Base-by-base conservation (phyloP, 2,113 vertebrate species). In the Eurypyga helias region DNA sequence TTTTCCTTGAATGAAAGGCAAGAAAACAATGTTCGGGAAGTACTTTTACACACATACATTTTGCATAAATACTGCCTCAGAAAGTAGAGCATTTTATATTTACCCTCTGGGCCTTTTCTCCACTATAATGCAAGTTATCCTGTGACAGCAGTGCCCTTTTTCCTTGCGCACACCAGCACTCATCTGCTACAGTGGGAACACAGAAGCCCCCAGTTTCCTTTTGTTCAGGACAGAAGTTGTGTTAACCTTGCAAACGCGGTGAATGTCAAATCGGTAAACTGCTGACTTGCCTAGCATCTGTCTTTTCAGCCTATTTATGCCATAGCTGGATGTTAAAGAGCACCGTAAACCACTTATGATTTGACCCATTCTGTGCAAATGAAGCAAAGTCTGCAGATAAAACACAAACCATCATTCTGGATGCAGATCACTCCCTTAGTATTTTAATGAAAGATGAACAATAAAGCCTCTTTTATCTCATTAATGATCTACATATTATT, bases 401-500 rank as follows among this genome's bases (percentile, higher is more conserved):
- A 92, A 89, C 48, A 81, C 43, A 90, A 90, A 87, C 61, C 48
- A 13, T 95, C 92, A 96, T 67, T 94, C 71, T 80, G 67, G 61
- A 66, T 58, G 82, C 82, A 92, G 79, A 93, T 41, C 4, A 0
- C 29, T 92, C 2, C 5, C 54, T 55, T 93, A 77, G 64, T 92
- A 78, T 78, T 95, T 92, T 86, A 93, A 82, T 78, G 88, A 87
- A 95, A 94, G 71, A 87, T 13, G 60, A 90, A 90, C 67, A 96
- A 70, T 80, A 71, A 89, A 81, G 38, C 83, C 33, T 94, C 46
- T 67, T 82, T 88, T 31, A 67, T 66, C 67, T 86, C 52, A 83
- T 92, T 86, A 89, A 70, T 93, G 77, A 90, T 90, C 87, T 84
- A 45, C n/a, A 45, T 95, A 89, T 60, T 93, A 94, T 67, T 94